Evolutionary conservation across 2,797 vertebrate genomes (phyloP).

Genomic region (Australoheros facetus): DNA sequence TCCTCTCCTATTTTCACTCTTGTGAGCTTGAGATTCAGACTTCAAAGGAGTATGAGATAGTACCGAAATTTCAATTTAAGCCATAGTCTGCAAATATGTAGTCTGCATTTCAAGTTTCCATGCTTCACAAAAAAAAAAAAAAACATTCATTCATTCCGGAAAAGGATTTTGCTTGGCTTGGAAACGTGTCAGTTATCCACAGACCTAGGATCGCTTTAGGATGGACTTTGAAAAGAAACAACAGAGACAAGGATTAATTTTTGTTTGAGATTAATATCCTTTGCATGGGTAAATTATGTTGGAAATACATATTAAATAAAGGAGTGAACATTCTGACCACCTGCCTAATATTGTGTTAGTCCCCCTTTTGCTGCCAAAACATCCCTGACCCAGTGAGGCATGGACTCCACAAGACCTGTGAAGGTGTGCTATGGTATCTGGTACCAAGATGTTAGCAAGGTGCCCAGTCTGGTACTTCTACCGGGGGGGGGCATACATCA

Average conservation of each 20-base stretch:
- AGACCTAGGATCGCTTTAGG: conserved; percentile 9
- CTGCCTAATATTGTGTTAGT: too few relatives aligned
- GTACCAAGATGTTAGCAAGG: too few relatives aligned
- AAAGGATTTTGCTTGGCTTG: conserved; percentile 11
- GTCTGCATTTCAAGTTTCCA: conserved; percentile 26
- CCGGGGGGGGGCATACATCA: too few relatives aligned
- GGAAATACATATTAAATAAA: too few relatives aligned
- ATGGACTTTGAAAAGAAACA: not conserved
- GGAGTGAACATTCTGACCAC: too few relatives aligned
- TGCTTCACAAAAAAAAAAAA: not conserved
- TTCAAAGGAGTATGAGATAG: conserved; percentile 56
- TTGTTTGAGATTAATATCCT: not conserved
- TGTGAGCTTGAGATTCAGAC: conserved; percentile 52
- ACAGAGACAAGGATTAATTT: not conserved
- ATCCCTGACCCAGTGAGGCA: too few relatives aligned
- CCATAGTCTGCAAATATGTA: conserved; percentile 3
- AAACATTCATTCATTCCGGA: not conserved
- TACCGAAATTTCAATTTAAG: conserved; percentile 38
- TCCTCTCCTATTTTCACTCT: conserved; percentile 32
- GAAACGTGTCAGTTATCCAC: conserved; percentile 13
- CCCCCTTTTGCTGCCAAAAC: too few relatives aligned
- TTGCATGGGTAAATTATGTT: not conserved
- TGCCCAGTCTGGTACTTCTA: too few relatives aligned
- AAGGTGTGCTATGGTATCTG: too few relatives aligned
- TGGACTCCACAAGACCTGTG: too few relatives aligned